Evolutionary conservation across 2,888 invertebrate species (phyloP).

Genomic region (Folsomia candida): DNA sequence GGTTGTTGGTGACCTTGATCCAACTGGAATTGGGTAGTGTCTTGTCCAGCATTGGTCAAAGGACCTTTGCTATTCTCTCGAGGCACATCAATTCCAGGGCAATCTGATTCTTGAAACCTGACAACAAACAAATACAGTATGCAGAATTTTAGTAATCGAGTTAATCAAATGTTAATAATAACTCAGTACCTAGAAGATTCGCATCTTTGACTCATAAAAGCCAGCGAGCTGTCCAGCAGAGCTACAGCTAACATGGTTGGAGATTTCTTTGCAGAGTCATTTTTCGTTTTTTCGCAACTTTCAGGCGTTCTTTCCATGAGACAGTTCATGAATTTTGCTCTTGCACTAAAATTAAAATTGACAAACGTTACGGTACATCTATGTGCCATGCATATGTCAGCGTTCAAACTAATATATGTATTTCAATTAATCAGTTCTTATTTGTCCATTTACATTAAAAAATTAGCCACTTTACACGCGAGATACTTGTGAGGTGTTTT

Average conservation of each 20-base stretch:
- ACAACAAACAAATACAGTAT: constrained; percentile 16
- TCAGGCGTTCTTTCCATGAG: constrained; percentile 43
- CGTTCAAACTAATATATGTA: no score
- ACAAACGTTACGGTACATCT: no score
- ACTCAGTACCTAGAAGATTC: constrained; percentile 37
- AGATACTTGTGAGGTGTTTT: no score
- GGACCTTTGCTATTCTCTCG: constrained; percentile 40
- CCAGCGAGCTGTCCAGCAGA: constrained; percentile 47
- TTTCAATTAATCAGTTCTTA: no score
- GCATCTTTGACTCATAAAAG: constrained; percentile 47
- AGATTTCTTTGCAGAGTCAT: constrained; percentile 24
- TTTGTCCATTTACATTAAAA: no score
- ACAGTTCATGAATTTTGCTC: constrained; percentile 47
- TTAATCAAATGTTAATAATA: constrained; percentile 13
- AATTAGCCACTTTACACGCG: no score
- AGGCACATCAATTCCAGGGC: constrained; percentile 39
- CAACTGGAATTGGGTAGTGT: constrained; percentile 39
- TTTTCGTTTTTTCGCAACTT: constrained; percentile 37
- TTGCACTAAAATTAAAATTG: constrained; percentile 35
- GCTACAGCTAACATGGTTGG: constrained; percentile 47
- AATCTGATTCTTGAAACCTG: constrained; percentile 39
- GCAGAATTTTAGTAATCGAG: no score
- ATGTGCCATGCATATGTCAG: no score
- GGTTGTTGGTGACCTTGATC: no score
- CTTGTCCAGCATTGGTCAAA: constrained; percentile 24